Evolutionary conservation across 2,888 invertebrate species (phyloP).

Genomic region (Pardosa pseudoannulata): DNA sequence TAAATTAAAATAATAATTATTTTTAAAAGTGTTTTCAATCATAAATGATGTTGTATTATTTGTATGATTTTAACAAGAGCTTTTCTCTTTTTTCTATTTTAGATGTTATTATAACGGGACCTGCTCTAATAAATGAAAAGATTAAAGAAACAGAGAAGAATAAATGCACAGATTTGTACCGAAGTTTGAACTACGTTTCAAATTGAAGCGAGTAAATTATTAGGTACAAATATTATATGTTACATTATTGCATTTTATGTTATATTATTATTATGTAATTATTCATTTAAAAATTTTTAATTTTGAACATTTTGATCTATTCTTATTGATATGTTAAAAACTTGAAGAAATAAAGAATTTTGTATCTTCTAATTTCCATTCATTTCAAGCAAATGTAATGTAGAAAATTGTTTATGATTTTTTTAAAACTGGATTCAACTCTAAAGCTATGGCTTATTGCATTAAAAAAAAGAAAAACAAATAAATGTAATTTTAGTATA

Average conservation of each 20-base stretch:
- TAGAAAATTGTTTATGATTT: constrained; percentile 54
- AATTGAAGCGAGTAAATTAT: neutral
- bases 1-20: too few relatives aligned
- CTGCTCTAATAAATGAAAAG: too few relatives aligned
- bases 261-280: too few relatives aligned
- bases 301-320: neutral
- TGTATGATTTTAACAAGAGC: too few relatives aligned
- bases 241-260: too few relatives aligned
- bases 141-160: neutral
- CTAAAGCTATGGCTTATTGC: too few relatives aligned
- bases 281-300: too few relatives aligned
- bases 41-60: too few relatives aligned
- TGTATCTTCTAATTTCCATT: neutral
- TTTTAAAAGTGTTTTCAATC: too few relatives aligned
- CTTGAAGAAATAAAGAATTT: neutral
- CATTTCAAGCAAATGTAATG: too few relatives aligned
- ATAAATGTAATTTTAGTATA: too few relatives aligned
- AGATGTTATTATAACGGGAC: neutral
- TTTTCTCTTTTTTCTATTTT: neutral
- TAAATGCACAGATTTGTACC: neutral
- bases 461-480: too few relatives aligned
- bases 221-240: neutral
- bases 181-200: neutral
- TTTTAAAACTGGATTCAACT: constrained; percentile 38
- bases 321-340: neutral